These are phyloP conservation scores for Parapsyche elsis DNA, from an alignment of 1,140 invertebrate genomes.

Conservation along the genomic window DNA sequence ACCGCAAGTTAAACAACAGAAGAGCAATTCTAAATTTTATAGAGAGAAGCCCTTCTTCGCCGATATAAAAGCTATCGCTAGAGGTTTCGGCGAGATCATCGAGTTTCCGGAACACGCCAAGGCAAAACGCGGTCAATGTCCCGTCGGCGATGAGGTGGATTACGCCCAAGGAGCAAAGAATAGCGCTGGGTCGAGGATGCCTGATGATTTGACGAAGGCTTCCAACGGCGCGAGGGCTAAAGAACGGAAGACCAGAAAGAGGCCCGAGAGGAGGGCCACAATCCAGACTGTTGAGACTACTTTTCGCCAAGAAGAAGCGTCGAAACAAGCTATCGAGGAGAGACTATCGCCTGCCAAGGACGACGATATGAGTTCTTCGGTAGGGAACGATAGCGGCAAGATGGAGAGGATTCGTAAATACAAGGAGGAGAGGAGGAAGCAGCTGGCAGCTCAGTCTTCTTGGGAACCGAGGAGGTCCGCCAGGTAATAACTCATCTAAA, in stretches of 20 bases:
- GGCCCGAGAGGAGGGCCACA: conserved; percentile 39
- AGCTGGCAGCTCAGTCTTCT: conserved; percentile 66
- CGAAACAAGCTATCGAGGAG: background rate
- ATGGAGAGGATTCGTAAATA: conserved; percentile 73
- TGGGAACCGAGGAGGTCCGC: conserved; percentile 18
- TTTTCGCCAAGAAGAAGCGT: background rate
- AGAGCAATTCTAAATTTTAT: conserved; percentile 33
- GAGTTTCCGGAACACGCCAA: conserved; percentile 36
- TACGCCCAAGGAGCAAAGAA: background rate
- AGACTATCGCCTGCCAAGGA: background rate
- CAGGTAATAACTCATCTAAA: conserved; percentile 22
- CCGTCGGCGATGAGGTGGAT: conserved; percentile 24
- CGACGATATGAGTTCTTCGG: conserved; percentile 33
- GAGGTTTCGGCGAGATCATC: conserved; percentile 52
- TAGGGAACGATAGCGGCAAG: conserved; percentile 62
- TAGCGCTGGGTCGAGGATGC: conserved; percentile 1
- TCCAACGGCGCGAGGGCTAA: background rate
- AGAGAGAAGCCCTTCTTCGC: conserved; percentile 51
- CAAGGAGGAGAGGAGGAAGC: conserved; percentile 74
- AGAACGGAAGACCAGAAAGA: conserved; percentile 38
- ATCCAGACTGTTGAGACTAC: conserved; percentile 30
- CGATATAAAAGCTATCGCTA: conserved; percentile 50
- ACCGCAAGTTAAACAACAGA: conserved; percentile 3
- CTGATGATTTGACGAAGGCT: conserved; percentile 52
- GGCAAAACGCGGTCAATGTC: conserved; percentile 1